A percentile compares a stretch with the other conserved stretches of the same genome.
phyloP scores from a whole-genome alignment of 2,797 vertebrate genomes.

The Anabacerthia variegaticeps region DNA sequence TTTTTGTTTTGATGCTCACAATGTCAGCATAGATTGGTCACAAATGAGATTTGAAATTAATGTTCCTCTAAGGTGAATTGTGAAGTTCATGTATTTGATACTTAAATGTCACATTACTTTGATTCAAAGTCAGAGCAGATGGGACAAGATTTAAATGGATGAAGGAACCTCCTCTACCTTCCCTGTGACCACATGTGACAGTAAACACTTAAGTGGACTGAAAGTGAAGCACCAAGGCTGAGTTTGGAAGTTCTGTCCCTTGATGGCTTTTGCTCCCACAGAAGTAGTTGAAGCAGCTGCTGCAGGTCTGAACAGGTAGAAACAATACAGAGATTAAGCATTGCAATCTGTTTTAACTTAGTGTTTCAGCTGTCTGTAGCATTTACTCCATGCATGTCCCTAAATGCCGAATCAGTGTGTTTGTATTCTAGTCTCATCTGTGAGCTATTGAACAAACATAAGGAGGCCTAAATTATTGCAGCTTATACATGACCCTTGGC shows the following conservation, averaged over 20 bases:
- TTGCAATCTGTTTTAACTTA: neutral
- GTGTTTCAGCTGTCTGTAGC: neutral
- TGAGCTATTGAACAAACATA: neutral
- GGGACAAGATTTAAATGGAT: neutral
- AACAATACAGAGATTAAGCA: neutral
- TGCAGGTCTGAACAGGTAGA: neutral
- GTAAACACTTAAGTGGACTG: neutral
- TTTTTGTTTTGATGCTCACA: neutral
- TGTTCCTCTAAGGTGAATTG: neutral
- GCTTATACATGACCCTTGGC: neutral
- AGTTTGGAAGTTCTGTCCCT: neutral
- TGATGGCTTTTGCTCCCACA: neutral
- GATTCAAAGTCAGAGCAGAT: neutral
- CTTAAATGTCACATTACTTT: neutral
- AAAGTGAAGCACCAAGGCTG: neutral
- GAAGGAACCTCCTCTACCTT: neutral
- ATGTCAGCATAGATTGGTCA: neutral
- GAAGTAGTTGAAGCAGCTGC: neutral
- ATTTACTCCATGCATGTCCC: neutral
- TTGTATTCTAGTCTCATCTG: neutral
- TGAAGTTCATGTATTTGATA: neutral
- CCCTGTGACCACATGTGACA: neutral
- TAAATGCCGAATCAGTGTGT: neutral
- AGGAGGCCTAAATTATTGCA: neutral
- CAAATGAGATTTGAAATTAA: neutral